phyloP scores from a whole-genome alignment of 2,113 vertebrate genomes.

The Ammodramus savannarum region DNA sequence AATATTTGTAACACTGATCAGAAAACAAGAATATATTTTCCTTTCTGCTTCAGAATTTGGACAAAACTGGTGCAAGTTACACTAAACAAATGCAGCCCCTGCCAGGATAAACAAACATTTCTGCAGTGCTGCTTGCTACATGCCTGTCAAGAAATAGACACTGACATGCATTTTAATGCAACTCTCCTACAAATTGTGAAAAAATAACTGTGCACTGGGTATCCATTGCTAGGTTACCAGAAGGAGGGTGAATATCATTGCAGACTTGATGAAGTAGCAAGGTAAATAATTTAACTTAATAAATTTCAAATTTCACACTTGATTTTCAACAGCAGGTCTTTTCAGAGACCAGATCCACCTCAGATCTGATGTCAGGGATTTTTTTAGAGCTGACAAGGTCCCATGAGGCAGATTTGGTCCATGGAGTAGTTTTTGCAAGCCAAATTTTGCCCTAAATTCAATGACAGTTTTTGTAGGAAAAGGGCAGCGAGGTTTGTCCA shows the following conservation, averaged over 20 bases:
- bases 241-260: slow-evolving; percentile 25
- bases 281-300: slow-evolving; percentile 58
- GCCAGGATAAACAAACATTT: slow-evolving; percentile 64
- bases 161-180: slow-evolving; percentile 57
- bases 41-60: slow-evolving; percentile 25
- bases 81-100: slow-evolving; percentile 26
- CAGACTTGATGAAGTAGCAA: slow-evolving; percentile 48
- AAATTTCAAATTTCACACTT: slow-evolving; percentile 50
- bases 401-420: not conserved
- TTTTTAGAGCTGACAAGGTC: not conserved
- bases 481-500: not conserved
- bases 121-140: slow-evolving; percentile 30
- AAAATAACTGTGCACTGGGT: slow-evolving; percentile 41
- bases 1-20: not conserved
- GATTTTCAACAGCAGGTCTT: slow-evolving; percentile 15
- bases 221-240: slow-evolving; percentile 46
- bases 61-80: slow-evolving; percentile 5
- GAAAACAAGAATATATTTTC: slow-evolving; percentile 11
- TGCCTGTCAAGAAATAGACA: slow-evolving; percentile 41
- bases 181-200: slow-evolving; percentile 43
- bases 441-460: not conserved
- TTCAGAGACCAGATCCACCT: not conserved
- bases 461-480: not conserved
- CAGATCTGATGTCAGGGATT: not conserved
- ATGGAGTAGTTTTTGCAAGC: not conserved